phyloP scores from a whole-genome alignment of 2,888 invertebrate species.

The Cosmorhoe ocellata region DNA sequence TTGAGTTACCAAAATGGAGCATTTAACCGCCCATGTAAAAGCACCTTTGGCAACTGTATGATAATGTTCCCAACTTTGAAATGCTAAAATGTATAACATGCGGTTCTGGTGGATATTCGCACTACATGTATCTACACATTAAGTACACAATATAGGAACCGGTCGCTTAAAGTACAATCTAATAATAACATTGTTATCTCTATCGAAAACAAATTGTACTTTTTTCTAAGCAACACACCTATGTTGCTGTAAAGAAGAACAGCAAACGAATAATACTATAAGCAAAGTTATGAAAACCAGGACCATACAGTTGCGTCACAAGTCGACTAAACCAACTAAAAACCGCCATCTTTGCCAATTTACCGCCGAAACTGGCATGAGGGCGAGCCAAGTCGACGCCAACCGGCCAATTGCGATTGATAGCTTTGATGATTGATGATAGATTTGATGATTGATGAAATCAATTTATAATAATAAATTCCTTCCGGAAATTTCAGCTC shows the following conservation, averaged over 20 bases:
- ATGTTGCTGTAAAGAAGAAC: no score
- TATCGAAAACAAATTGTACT: no score
- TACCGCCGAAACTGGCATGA: conserved; percentile 50
- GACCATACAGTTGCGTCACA: conserved; percentile 26
- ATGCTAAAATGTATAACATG: background rate
- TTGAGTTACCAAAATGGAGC: no score
- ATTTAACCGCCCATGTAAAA: no score
- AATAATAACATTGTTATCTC: no score
- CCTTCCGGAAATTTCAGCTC: no score
- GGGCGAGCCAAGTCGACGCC: conserved; percentile 31
- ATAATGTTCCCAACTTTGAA: background rate
- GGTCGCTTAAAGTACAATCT: no score
- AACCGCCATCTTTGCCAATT: conserved; percentile 50
- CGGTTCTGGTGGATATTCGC: background rate
- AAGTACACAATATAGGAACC: background rate
- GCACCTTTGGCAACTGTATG: background rate
- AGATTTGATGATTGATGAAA: no score
- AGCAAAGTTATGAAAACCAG: background rate
- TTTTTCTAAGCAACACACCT: no score
- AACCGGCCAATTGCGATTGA: conserved; percentile 8
- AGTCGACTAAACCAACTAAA: conserved; percentile 17
- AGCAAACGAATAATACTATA: background rate
- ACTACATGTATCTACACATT: background rate
- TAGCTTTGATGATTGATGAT: no score
- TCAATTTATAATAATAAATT: no score